Conservation (phyloP, 1,140 invertebrate species). For the Acyrthosiphon pisum region DNA sequence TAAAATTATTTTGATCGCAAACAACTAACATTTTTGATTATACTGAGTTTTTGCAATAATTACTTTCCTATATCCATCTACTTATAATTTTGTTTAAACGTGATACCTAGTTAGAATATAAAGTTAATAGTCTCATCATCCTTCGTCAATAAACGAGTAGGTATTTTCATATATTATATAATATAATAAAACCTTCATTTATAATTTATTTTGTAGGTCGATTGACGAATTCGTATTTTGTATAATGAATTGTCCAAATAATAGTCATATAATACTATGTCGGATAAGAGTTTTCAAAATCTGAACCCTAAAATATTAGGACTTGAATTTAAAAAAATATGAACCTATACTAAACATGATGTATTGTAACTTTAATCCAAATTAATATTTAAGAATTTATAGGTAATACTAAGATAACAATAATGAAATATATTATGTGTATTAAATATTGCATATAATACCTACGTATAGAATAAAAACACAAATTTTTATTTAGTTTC, state of each 20-base stretch:
- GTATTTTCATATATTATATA: background rate
- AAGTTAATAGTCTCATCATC: constrained; percentile 6
- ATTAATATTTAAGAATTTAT: too few relatives aligned
- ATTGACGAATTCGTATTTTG: background rate
- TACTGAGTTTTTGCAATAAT: background rate
- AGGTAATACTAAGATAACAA: background rate
- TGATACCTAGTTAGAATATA: background rate
- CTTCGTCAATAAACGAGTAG: constrained; percentile 7
- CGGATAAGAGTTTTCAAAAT: background rate
- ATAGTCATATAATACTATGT: background rate
- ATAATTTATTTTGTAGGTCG: constrained; percentile 1
- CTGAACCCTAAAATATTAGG: background rate
- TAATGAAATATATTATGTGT: background rate
- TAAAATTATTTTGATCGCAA: too few relatives aligned
- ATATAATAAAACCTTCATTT: background rate
- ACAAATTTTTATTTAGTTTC: background rate
- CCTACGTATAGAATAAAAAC: too few relatives aligned
- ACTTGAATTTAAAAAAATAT: too few relatives aligned
- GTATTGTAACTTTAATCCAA: too few relatives aligned
- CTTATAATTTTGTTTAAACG: background rate
- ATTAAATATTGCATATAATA: background rate
- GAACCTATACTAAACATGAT: too few relatives aligned
- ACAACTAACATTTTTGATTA: background rate
- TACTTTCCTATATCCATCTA: too few relatives aligned
- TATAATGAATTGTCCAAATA: background rate